Percentiles rank a stretch among this genome's conserved stretches.
Evolutionary conservation across 2,113 vertebrate species (phyloP).

Genomic region (Motacilla alba): DNA sequence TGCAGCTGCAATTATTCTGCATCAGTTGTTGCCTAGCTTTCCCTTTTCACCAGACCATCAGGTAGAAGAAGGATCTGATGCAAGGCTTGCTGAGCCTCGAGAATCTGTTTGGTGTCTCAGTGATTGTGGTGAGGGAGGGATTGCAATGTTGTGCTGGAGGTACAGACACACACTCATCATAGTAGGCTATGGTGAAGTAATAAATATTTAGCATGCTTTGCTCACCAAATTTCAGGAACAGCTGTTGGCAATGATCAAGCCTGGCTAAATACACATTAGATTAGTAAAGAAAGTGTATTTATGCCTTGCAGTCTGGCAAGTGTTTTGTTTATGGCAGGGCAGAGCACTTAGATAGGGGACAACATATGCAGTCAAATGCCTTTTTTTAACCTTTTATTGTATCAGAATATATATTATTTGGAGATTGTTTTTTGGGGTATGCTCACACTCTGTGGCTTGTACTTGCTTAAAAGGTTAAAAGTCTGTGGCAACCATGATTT

Average conservation of each 20-base stretch:
- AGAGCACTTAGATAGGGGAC: not conserved
- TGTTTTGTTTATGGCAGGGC: not conserved
- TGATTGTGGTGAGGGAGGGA: not conserved
- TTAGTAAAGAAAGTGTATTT: not conserved
- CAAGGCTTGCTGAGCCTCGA: not conserved
- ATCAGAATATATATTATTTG: not conserved
- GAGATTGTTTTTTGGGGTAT: not conserved
- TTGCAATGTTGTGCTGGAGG: not conserved
- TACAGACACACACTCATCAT: not conserved
- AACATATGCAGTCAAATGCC: not conserved
- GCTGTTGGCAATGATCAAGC: not conserved
- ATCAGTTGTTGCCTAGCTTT: not conserved
- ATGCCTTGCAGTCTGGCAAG: not conserved
- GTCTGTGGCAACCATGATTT: not conserved
- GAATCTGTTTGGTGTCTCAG: not conserved
- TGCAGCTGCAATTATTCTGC: constrained; percentile 2
- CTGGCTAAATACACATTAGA: not conserved
- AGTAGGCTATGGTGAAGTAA: not conserved
- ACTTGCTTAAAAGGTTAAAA: not conserved
- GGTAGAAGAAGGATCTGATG: not conserved
- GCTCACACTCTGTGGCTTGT: not conserved
- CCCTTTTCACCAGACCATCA: not conserved
- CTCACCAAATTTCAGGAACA: not conserved
- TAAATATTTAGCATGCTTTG: not conserved
- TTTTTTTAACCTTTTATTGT: not conserved